A percentile compares a stretch with the other conserved stretches of the same genome.
Conservation (phyloP, 2,113 vertebrate genomes). For the Chaetodon auriga region DNA sequence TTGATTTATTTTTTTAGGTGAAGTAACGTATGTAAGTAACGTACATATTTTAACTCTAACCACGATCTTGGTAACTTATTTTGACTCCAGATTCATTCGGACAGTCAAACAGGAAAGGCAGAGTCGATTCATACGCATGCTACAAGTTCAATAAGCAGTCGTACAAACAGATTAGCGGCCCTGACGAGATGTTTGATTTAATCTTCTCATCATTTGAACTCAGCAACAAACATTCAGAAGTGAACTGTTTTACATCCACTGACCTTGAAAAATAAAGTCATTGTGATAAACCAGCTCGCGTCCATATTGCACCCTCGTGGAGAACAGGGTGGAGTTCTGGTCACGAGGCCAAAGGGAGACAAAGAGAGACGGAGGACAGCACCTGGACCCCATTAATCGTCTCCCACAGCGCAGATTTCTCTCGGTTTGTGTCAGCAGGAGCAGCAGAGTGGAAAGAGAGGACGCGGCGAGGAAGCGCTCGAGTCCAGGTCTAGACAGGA, state of each 20-base stretch:
- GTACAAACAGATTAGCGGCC: too few species aligned
- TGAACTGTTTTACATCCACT: background rate
- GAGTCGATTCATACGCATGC: too few species aligned
- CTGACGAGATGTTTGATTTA: too few species aligned
- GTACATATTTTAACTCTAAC: too few species aligned
- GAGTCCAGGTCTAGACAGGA: background rate
- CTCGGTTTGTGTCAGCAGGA: slow-evolving; percentile 6
- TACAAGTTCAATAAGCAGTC: too few species aligned
- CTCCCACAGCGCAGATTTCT: slow-evolving; percentile 17
- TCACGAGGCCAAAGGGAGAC: slow-evolving; percentile 10
- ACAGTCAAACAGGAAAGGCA: too few species aligned
- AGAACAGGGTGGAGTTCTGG: background rate
- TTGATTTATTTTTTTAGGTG: too few species aligned
- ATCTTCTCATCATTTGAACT: too few species aligned
- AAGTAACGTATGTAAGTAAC: too few species aligned
- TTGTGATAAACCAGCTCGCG: background rate
- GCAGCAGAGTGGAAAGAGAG: slow-evolving; percentile 42
- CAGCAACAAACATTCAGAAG: background rate
- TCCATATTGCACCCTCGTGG: background rate
- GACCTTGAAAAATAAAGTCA: slow-evolving; percentile 2
- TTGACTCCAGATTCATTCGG: too few species aligned
- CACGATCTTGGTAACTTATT: too few species aligned
- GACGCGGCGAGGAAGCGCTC: background rate
- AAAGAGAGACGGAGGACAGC: slow-evolving; percentile 9
- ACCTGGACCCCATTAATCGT: slow-evolving; percentile 43